Base-by-base conservation (phyloP, 1,140 invertebrate species). In the Ceratitis capitata region DNA sequence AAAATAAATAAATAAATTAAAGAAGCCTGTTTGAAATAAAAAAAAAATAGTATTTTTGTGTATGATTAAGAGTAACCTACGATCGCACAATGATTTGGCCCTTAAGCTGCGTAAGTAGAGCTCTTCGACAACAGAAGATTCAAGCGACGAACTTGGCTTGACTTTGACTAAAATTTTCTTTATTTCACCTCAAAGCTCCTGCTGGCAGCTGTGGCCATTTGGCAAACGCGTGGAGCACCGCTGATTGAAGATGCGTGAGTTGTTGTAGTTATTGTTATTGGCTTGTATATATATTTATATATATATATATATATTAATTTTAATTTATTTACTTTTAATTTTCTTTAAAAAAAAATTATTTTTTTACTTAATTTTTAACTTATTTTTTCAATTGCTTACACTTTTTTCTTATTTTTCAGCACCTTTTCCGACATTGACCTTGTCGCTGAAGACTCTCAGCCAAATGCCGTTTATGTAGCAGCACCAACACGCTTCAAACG, bases 401-500 rank as follows among this genome's bases (percentile, higher is more conserved):
- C 2, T 10, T 10, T 9, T 2, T 26, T 58, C 10, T 56, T 19
- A 1, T 26, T 35, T 53, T 53, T 0, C 26, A 83, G 82, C 35
- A 83, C 82, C n/a, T 83, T 51, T 83, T 83, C 82, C 12, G 82
- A 83, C 53, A 32, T 51, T 53, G 82, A 83, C 82, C 82, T 83
- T 83, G 16, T 83, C 23, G 82, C 82, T 14, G 82, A 83, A 83
- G 82, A 83, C 16, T 51, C 82, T 1, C 26, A 53, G 0, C 9
- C 16, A 2, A 12, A 51, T 35, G 26, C n/a, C 2, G 49, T 51
- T 26, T 83, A 51, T 32, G 82, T 16, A 53, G 82, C 69, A 23
- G 49, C 82, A 26, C 82, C 45, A 26, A 14, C 23, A 2, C 82
- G 82, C 49, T 19, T 16, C 7, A 53, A 78, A 78, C 69, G 69